Evolutionary conservation across 1,140 invertebrate genomes (phyloP).

Genomic region (Apocrypta bakeri): DNA sequence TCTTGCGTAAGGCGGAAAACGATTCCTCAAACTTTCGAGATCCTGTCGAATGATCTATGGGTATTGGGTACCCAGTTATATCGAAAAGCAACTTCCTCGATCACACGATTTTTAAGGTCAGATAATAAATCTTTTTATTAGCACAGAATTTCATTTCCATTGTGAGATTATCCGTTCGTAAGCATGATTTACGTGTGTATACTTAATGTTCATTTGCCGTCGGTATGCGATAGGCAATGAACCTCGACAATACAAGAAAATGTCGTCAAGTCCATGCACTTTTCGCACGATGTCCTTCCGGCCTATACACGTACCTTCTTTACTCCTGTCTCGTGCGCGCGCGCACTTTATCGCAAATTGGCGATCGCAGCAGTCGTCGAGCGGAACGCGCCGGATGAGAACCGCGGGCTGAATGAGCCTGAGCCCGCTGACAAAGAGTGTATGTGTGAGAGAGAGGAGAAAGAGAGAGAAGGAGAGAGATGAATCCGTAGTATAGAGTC

Average conservation of each 20-base stretch:
- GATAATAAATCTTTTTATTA: background rate
- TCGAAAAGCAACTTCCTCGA: conserved; percentile 12
- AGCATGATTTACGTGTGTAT: too few relatives aligned
- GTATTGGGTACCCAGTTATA: background rate
- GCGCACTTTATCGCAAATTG: conserved; percentile 40
- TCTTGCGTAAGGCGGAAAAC: conserved; percentile 32
- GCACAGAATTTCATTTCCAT: too few relatives aligned
- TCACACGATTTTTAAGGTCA: conserved; percentile 1
- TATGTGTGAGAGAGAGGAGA: conserved; percentile 29
- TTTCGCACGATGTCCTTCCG: conserved; percentile 43
- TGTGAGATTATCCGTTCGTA: too few relatives aligned
- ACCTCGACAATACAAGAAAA: background rate
- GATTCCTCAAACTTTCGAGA: conserved; percentile 39
- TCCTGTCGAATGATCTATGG: conserved; percentile 15
- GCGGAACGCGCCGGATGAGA: conserved; percentile 47
- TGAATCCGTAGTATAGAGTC: background rate
- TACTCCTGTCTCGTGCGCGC: background rate
- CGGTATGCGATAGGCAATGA: too few relatives aligned
- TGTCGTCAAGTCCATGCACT: background rate
- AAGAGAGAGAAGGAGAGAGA: background rate
- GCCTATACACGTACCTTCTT: background rate
- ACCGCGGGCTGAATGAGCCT: conserved; percentile 27
- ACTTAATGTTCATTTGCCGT: too few relatives aligned
- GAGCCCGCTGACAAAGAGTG: conserved; percentile 19
- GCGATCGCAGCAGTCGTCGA: conserved; percentile 13